Evolutionary conservation across 2,797 vertebrate genomes (phyloP).

Genomic region (Megalops cyprinoides): DNA sequence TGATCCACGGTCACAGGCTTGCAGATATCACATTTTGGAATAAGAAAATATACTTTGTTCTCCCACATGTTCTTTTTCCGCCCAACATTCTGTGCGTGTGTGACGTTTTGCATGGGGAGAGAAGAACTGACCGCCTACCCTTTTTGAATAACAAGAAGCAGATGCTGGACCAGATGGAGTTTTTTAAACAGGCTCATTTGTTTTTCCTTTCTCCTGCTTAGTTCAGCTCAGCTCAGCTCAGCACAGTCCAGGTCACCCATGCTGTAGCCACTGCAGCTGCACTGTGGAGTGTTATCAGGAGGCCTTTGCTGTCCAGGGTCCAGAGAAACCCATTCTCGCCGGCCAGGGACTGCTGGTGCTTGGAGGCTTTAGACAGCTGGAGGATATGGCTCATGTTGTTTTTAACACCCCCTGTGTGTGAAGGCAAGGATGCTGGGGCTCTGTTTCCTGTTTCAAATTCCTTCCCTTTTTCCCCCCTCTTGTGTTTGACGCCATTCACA

Average conservation of each 20-base stretch:
- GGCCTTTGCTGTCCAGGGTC: slow-evolving; percentile 50
- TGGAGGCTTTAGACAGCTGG: background rate
- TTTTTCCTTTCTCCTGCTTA: slow-evolving; percentile 20
- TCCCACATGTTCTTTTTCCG: background rate
- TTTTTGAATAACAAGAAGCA: slow-evolving; percentile 68
- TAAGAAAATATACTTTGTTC: background rate
- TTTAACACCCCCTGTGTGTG: slow-evolving; percentile 8
- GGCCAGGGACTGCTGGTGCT: background rate
- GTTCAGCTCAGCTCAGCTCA: slow-evolving; percentile 49
- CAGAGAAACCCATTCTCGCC: background rate
- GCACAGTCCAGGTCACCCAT: slow-evolving; percentile 36
- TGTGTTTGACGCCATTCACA: no score
- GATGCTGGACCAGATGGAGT: slow-evolving; percentile 70
- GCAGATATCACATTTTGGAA: background rate
- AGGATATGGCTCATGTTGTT: background rate
- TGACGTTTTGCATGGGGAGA: background rate
- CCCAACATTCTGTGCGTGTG: background rate
- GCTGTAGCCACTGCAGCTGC: slow-evolving; percentile 12
- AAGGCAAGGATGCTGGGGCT: background rate
- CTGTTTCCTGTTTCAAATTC: background rate
- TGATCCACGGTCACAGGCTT: background rate
- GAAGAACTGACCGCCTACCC: slow-evolving; percentile 54
- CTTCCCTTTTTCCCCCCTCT: background rate
- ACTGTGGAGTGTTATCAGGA: slow-evolving; percentile 48
- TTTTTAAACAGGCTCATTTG: slow-evolving; percentile 50